Evolutionary conservation across 1,140 invertebrate species (phyloP), one percentile per base, ranked within the genome.

Genomic region (Drosophila repletoides): DNA sequence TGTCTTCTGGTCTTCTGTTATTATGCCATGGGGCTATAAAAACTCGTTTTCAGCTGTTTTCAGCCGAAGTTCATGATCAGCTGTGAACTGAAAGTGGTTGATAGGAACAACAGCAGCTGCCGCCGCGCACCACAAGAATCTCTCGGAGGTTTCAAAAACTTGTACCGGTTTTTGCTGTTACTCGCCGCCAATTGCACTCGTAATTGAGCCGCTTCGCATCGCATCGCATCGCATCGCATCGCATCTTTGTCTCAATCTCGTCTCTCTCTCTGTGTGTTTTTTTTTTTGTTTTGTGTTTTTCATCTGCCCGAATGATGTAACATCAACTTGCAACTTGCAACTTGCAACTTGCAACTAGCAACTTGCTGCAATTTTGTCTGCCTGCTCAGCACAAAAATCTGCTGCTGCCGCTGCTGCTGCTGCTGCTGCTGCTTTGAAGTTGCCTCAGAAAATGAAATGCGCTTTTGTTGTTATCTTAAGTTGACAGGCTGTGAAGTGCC

Each of bases 71-170:
- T n/a, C n/a, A n/a, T 77, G 75, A 79, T 79, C 75, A 79, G 75
- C 75, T 79, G 75, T 81, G 75, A 86, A 80, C 80, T 79, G 80
- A 86, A 86, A 86, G 80, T 86, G 80, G 70, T 79, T 68, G 80
- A 79, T 79, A 72, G 80, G 51, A 64, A 48, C 53, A 43, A 4
- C 29, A 19, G 12, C 15, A 61, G 29, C 41, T 17, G 31, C n/a
- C 28, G 22, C n/a, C n/a, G 56, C 28, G 45, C 10, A 49, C 15
- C 40, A 80, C 75, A 60, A 84, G 79, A 83, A 83, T 76, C 60
- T 70, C 73, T 34, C n/a, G n/a, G n/a, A n/a, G n/a, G 29, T 9
- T 24, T 9, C 29, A 14, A 49, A 49, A 49, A 49, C 7, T 48
- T 36, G 33, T 77, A 83, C 79, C 80, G 80, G 79, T 86, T 84